These are phyloP conservation scores for Chelon auratus DNA, from an alignment of 2,797 vertebrate genomes.

Conservation along the genomic window DNA sequence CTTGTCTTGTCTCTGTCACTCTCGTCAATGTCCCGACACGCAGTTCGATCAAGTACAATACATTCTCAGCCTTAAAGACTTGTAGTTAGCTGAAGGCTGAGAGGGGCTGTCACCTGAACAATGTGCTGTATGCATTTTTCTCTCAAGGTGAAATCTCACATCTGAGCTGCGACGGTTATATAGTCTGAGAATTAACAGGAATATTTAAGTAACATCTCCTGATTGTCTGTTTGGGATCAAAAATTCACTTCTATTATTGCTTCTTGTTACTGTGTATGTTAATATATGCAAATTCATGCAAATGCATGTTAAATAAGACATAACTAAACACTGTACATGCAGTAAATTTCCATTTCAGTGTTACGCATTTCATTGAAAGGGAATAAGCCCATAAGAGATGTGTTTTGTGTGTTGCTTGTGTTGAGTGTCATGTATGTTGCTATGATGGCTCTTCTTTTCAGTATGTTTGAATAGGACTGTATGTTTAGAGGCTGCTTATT, in stretches of 20 bases:
- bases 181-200: neutral
- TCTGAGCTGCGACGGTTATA: neutral
- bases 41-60: conserved; percentile 55
- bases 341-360: neutral
- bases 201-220: neutral
- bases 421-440: too few species aligned
- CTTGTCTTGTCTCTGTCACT: conserved; percentile 55
- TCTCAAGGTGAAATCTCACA: conserved; percentile 34
- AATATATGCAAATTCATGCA: neutral
- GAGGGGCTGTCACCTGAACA: conserved; percentile 40
- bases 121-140: conserved; percentile 12
- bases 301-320: neutral
- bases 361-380: too few species aligned
- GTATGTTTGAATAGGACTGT: too few species aligned
- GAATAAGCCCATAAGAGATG: too few species aligned
- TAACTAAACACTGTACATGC: neutral
- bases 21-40: conserved; percentile 56
- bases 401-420: too few species aligned
- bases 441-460: too few species aligned
- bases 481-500: too few species aligned
- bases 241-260: too few species aligned
- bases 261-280: too few species aligned
- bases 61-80: conserved; percentile 41
- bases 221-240: neutral
- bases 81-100: conserved; percentile 40